phyloP scores from a whole-genome alignment of 2,113 vertebrate species.

The Ursus arctos region DNA sequence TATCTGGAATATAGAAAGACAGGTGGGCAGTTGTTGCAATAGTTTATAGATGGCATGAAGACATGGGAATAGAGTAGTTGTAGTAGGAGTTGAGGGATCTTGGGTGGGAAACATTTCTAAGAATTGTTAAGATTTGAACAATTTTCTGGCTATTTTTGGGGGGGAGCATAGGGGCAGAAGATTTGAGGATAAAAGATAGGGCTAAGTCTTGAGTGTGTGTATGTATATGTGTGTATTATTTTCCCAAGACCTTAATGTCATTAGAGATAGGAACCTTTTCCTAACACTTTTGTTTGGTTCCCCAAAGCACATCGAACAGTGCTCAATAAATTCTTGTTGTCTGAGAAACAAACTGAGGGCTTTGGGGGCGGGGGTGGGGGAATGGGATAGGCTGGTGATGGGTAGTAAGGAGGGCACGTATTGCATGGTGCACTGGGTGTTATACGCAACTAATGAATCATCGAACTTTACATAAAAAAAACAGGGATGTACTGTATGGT shows the following conservation, averaged over 20 bases:
- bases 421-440: too few relatives aligned
- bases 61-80: not conserved
- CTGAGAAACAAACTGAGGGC: too few relatives aligned
- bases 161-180: not conserved
- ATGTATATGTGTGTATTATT: not conserved
- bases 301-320: not conserved
- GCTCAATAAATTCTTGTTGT: not conserved
- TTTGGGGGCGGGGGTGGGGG: too few relatives aligned
- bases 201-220: not conserved
- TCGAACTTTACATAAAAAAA: too few relatives aligned
- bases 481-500: too few relatives aligned
- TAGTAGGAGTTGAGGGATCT: not conserved
- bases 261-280: not conserved
- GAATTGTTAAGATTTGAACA: not conserved
- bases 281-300: conserved; percentile 6
- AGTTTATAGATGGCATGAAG: not conserved
- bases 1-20: not conserved
- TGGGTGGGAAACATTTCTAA: not conserved
- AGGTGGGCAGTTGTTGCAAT: not conserved
- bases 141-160: not conserved
- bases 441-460: too few relatives aligned
- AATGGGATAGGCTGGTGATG: too few relatives aligned
- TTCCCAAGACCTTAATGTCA: not conserved
- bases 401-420: too few relatives aligned
- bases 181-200: not conserved